Evolutionary conservation across 2,888 invertebrate species (phyloP), one percentile per base, ranked within the genome.

Genomic region (Epicampocera succincta): DNA sequence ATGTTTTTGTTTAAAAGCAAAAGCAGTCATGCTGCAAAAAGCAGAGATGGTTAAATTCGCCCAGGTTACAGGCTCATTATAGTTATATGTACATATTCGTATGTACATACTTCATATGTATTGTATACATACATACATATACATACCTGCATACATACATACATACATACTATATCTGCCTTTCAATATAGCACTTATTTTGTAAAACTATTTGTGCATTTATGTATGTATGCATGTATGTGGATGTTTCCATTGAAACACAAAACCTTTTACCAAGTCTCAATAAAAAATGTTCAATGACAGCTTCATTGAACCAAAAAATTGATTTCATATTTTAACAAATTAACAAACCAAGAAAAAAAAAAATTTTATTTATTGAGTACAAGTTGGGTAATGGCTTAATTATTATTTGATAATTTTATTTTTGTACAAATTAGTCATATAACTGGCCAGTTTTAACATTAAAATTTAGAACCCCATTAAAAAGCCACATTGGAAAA

Each of bases 301-400:
- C 48, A 38, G 15, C 17, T 74, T 61, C 38, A 46, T 54, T 69
- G 61, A 69, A 61, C 76, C 69, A 54, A 25, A 54, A 69, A 76
- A 69, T 69, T 46, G 25, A 19, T 52, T 46, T 54, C 29, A 65
- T 46, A 38, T 60, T 76, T 56, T n/a, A 65, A 58, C 25, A 65
- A 56, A 48, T 42, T 21, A 4, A 63, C 4, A 15, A 63, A 73
- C 29, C 21, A 61, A 44, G 5, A 21, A 60, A 60, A 48, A 13
- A 60, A 50, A 40, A 61, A 50, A 17, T 42, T 3, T 52, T 38
- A 44, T 21, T 33, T 9, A 33, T 33, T 33, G 33, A 3, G 8
- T 33, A 33, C 33, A 9, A 33, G 33, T 44, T 42, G 13, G 13
- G 5, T 48, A 65, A 46, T 50, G 21, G 50, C 42, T 33, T 46